Conservation (phyloP, 1,140 invertebrate species). For the Harlomillsia oculata region DNA sequence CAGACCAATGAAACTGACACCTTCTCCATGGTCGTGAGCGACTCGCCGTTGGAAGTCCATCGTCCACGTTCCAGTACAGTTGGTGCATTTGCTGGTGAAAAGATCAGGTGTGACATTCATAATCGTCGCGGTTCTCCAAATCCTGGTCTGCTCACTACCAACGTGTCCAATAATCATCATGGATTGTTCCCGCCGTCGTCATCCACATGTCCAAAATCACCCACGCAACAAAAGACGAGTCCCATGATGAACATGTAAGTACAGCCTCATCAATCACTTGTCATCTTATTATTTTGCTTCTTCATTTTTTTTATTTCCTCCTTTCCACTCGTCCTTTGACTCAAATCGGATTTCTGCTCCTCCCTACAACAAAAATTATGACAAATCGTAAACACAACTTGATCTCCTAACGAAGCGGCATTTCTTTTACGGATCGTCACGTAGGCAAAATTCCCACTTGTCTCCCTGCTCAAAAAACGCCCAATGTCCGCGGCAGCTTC, state of each 20-base stretch:
- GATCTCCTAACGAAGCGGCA: no score
- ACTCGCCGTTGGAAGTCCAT: conserved; percentile 20
- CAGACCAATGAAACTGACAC: not conserved
- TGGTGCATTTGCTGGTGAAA: conserved; percentile 17
- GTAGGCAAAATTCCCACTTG: no score
- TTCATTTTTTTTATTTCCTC: no score
- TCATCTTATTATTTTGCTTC: no score
- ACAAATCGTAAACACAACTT: no score
- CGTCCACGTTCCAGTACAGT: conserved; percentile 18
- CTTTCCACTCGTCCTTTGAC: no score
- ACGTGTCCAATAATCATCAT: not conserved
- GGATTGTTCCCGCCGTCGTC: not conserved
- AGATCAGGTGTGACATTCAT: conserved; percentile 19
- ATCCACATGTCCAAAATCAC: not conserved
- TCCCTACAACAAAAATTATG: no score
- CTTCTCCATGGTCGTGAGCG: conserved; percentile 12
- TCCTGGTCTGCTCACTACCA: not conserved
- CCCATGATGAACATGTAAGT: conserved; percentile 35
- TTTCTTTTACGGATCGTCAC: no score
- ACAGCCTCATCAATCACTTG: not conserved
- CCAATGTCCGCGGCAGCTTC: no score
- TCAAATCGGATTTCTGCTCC: no score
- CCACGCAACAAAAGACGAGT: conserved; percentile 13
- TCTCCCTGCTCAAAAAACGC: no score
- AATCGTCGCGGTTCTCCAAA: conserved; percentile 16